Conservation (phyloP, 2,797 vertebrate genomes). For the Nannoperca obscura region DNA sequence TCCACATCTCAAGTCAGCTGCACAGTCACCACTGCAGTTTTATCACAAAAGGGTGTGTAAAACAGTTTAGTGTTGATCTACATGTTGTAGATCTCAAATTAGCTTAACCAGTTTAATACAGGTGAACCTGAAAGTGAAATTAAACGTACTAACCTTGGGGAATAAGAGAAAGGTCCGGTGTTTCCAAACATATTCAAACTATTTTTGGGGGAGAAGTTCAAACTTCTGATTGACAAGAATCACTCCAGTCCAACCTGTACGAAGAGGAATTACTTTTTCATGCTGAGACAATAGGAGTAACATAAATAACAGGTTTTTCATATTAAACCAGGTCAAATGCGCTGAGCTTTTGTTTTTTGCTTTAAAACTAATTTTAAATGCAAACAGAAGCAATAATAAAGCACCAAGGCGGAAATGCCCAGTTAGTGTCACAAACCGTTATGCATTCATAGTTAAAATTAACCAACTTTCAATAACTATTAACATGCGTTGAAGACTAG, state of each 20-base stretch:
- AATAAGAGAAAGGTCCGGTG: constrained; percentile 66
- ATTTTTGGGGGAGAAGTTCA: neutral
- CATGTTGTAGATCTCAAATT: neutral
- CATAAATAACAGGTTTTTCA: neutral
- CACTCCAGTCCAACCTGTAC: constrained; percentile 31
- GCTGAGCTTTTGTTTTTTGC: neutral
- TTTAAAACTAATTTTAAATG: neutral
- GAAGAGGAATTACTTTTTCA: neutral
- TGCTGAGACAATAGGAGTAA: neutral
- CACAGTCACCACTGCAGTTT: constrained; percentile 8
- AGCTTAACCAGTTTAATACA: neutral
- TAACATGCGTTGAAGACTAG: neutral
- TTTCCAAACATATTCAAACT: constrained; percentile 78
- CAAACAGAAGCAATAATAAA: neutral
- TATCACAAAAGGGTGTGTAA: constrained; percentile 27
- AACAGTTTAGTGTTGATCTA: neutral
- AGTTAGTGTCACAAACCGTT: constrained; percentile 4
- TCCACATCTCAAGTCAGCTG: neutral
- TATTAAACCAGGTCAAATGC: neutral
- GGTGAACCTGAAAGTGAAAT: constrained; percentile 4
- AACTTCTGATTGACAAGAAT: constrained; percentile 6
- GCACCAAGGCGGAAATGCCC: neutral
- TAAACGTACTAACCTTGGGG: constrained; percentile 67
- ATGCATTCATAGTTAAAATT: constrained; percentile 2
- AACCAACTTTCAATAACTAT: neutral